These are phyloP conservation scores for Entelurus aequoreus DNA, from an alignment of 2,113 vertebrate species.

Conservation along the genomic window DNA sequence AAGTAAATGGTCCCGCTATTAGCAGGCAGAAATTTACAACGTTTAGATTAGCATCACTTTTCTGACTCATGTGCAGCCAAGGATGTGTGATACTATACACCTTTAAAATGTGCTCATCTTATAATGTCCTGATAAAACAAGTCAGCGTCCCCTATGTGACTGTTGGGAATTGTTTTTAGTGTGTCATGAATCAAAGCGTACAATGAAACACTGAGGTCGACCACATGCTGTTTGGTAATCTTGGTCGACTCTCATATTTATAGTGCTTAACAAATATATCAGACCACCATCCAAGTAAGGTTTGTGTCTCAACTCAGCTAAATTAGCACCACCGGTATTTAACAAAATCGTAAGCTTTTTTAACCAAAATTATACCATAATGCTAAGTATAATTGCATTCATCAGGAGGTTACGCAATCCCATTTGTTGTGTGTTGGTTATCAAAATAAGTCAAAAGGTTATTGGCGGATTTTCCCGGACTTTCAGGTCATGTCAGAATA, in stretches of 20 bases:
- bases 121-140: slow-evolving; percentile 44
- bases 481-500: too few species aligned
- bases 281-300: too few species aligned
- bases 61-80: slow-evolving; percentile 37
- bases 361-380: too few species aligned
- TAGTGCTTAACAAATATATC: too few species aligned
- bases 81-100: slow-evolving; percentile 19
- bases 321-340: slow-evolving; percentile 1
- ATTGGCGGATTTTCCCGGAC: too few species aligned
- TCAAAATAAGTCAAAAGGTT: too few species aligned
- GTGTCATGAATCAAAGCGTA: slow-evolving; percentile 16
- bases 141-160: slow-evolving; percentile 10
- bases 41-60: slow-evolving; percentile 24
- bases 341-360: too few species aligned
- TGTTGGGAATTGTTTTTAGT: slow-evolving; percentile 14
- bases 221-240: too few species aligned
- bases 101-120: slow-evolving; percentile 27
- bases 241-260: too few species aligned
- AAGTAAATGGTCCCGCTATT: slow-evolving; percentile 37
- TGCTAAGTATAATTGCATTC: too few species aligned
- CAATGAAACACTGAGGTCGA: slow-evolving; percentile 10
- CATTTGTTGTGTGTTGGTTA: too few species aligned
- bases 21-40: slow-evolving; percentile 18
- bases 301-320: slow-evolving; percentile 6
- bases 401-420: too few species aligned